Evolutionary conservation across 2,113 vertebrate species (phyloP).

Genomic region (Sula dactylatra): DNA sequence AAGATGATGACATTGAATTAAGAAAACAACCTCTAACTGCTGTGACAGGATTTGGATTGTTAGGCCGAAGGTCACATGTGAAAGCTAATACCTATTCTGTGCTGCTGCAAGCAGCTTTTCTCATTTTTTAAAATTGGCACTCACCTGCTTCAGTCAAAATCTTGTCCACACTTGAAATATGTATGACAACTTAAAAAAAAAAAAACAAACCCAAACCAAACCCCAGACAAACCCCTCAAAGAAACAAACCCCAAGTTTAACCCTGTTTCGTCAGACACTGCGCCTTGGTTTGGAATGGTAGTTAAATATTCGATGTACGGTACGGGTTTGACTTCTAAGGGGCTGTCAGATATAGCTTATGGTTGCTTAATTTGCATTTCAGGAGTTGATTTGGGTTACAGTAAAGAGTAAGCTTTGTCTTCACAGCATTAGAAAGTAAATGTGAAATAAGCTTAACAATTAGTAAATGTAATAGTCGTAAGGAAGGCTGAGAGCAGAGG

Average conservation of each 20-base stretch:
- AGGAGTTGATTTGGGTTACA: background rate
- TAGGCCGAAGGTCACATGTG: slow-evolving; percentile 80
- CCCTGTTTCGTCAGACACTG: slow-evolving; percentile 51
- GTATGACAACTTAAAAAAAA: slow-evolving; percentile 60
- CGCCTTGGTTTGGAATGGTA: background rate
- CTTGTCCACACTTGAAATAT: slow-evolving; percentile 51
- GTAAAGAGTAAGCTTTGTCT: slow-evolving; percentile 23
- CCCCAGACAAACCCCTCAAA: background rate
- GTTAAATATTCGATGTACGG: slow-evolving; percentile 14
- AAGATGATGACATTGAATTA: slow-evolving; percentile 25
- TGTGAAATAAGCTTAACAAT: slow-evolving; percentile 31
- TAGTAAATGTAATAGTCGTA: slow-evolving; percentile 73
- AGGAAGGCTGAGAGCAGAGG: slow-evolving; percentile 34
- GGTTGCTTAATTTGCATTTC: background rate
- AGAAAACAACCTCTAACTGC: slow-evolving; percentile 75
- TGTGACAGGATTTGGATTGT: slow-evolving; percentile 83
- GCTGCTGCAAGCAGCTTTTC: slow-evolving; percentile 71
- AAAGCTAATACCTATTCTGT: slow-evolving; percentile 80
- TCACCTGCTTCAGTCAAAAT: slow-evolving; percentile 65
- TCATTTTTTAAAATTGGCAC: slow-evolving; percentile 23
- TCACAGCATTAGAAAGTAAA: background rate
- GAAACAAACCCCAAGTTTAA: slow-evolving; percentile 72
- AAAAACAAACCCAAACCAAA: background rate
- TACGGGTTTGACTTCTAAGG: slow-evolving; percentile 2
- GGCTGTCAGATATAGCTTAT: background rate